Conservation (phyloP, 2,113 vertebrate species). For the Ciconia stormi region DNA sequence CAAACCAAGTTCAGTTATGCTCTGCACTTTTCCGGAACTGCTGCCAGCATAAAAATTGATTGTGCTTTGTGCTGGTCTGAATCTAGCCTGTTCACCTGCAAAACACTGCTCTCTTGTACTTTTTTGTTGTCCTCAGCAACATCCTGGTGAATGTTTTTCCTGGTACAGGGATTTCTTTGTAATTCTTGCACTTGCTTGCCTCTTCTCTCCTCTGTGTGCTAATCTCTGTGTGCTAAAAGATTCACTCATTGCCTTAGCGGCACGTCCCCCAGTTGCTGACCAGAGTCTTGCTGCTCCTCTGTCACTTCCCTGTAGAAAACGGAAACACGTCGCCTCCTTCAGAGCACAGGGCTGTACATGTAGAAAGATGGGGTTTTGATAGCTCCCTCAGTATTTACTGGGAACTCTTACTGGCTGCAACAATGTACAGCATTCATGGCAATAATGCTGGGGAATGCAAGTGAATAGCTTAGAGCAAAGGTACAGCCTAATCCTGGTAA, state of each 20-base stretch:
- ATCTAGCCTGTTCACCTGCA: conserved; percentile 28
- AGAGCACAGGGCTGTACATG: background rate
- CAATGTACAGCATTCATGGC: accelerated
- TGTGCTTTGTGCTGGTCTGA: conserved; percentile 5
- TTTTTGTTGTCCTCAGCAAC: conserved; percentile 54
- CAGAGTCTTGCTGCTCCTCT: background rate
- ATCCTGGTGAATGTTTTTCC: background rate
- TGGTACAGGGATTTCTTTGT: conserved; percentile 8
- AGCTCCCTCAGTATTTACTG: background rate
- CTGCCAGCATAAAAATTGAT: conserved; percentile 46
- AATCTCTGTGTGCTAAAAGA: background rate
- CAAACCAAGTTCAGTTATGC: background rate
- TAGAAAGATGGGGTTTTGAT: accelerated
- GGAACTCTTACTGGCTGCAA: background rate
- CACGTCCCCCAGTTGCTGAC: background rate
- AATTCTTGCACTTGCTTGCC: background rate
- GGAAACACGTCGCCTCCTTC: background rate
- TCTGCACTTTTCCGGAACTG: background rate
- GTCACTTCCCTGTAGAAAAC: background rate
- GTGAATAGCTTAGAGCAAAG: background rate
- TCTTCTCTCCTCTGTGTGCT: background rate
- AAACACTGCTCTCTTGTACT: background rate
- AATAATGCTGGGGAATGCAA: background rate
- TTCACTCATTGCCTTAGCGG: background rate
- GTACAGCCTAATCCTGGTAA: background rate